phyloP scores from a whole-genome alignment of 2,797 vertebrate species.

The Gallinago stenura region DNA sequence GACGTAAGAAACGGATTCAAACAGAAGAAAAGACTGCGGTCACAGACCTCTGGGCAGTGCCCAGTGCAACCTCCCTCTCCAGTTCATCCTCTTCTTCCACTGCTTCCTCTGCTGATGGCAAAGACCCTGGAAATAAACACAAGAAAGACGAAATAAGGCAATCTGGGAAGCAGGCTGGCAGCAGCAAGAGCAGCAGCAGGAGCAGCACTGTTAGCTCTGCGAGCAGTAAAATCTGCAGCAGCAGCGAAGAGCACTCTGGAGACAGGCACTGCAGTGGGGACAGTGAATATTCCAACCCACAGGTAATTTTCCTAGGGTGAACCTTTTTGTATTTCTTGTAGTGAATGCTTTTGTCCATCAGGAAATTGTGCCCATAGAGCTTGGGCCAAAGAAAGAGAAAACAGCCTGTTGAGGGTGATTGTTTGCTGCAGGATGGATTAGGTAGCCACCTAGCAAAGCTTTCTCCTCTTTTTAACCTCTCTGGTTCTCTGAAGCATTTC shows the following conservation, averaged over 20 bases:
- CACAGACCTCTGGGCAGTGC: not conserved
- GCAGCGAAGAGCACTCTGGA: not conserved
- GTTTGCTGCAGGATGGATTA: not conserved
- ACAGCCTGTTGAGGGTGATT: not conserved
- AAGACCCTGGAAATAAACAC: not conserved
- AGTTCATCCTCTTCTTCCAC: conserved; percentile 37
- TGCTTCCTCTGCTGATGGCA: not conserved
- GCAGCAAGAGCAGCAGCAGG: not conserved
- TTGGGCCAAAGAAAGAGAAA: not conserved
- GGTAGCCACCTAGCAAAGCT: not conserved
- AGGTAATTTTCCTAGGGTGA: conserved; percentile 16
- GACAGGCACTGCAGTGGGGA: not conserved
- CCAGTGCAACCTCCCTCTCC: not conserved
- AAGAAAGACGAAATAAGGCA: not conserved
- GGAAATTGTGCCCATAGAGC: not conserved
- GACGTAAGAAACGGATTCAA: not conserved
- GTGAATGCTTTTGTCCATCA: not conserved
- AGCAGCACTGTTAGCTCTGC: not conserved
- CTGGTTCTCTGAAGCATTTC: not conserved
- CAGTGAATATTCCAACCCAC: not conserved
- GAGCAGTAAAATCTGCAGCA: not conserved
- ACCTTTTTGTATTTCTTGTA: not conserved
- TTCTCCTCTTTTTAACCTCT: not conserved
- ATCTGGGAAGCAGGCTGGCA: not conserved
- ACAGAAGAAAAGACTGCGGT: not conserved